Conservation (phyloP, 2,113 vertebrate genomes). For the Meles meles region DNA sequence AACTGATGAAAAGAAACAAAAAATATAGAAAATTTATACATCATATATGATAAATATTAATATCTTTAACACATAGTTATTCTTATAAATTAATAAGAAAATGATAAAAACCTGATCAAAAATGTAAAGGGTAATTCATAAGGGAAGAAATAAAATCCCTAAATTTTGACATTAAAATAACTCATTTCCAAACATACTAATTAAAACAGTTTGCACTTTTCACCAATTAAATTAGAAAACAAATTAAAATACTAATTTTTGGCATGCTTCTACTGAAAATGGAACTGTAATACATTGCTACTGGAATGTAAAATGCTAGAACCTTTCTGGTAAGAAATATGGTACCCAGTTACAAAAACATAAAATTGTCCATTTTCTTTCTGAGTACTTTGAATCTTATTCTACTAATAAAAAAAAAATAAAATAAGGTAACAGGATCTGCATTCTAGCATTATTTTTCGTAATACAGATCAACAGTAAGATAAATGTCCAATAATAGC, state of each 20-base stretch:
- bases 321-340: neutral
- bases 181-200: neutral
- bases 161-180: neutral
- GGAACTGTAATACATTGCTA: neutral
- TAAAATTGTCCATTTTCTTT: neutral
- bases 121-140: neutral
- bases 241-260: neutral
- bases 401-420: neutral
- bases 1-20: neutral
- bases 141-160: neutral
- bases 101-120: neutral
- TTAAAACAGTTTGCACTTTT: neutral
- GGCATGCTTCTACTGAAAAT: neutral
- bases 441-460: neutral
- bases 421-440: neutral
- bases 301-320: neutral
- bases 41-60: neutral
- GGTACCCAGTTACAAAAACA: neutral
- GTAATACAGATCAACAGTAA: neutral
- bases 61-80: neutral
- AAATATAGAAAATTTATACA: neutral
- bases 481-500: neutral
- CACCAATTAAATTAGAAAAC: neutral
- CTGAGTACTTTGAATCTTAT: neutral
- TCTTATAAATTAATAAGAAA: neutral